Evolutionary conservation across 2,797 vertebrate genomes (phyloP), one percentile per base, ranked within the genome.

Genomic region (Sebastes cheni): DNA sequence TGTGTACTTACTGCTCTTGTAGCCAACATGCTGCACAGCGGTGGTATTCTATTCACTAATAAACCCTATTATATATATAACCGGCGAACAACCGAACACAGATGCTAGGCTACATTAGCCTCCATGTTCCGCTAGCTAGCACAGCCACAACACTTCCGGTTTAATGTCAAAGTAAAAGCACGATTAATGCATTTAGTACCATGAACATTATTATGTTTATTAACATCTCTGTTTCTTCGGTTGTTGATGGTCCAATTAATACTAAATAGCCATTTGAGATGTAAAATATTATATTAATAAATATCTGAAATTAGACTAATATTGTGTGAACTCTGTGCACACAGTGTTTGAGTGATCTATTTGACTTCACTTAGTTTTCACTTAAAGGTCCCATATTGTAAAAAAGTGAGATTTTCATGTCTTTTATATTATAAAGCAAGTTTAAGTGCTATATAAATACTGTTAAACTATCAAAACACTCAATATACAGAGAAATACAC

Each of bases 1-100:
- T 46, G 14, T 67, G 39, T 82, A 88, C 92, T 93, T 71, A 95
- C 95, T 46, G 94, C 93, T 89, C 95, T 92, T 29, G 94, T 95
- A 54, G 94, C 92, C 86, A 95, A 58, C 95, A 95, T 95, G 66
- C 61, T 92, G 77, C 18, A 30, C 76, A 82, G 61, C 62, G 52
- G 67, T 16, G 67, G 25, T 52, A 34, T 67, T 23, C 27, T 67
- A 32, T 86, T 69, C 82, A 74, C 42, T 39, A 74, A 62, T 50
- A 6, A 14, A 5, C 6, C 6, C 13, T 42, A 14, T 42, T 42
- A 13, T 39, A 39, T 39, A 39, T 39, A 39, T 39, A 42, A 46
- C 14, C 42, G 18, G 14, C 14, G 42, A 46, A 46, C 42, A 16
- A 46, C 42, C 14, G 42, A 46, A 42, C 39, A 42, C 39, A 42